Conservation (phyloP, 2,797 vertebrate genomes). For the Danio albolineatus region DNA sequence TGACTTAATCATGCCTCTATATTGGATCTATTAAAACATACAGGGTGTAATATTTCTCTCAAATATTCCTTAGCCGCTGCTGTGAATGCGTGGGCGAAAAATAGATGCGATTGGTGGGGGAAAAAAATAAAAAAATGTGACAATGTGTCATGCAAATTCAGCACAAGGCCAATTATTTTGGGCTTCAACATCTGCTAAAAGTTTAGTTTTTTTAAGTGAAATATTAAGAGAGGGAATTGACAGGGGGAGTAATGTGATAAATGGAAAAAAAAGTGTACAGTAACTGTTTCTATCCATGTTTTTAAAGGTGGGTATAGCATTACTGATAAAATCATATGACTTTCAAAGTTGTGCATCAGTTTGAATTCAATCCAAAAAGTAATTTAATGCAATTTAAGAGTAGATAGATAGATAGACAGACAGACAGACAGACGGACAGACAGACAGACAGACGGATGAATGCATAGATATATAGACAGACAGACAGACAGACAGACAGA, state of each 20-base stretch:
- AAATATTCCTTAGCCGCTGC: constrained; percentile 52
- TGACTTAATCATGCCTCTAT: constrained; percentile 77
- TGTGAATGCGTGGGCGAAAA: constrained; percentile 22
- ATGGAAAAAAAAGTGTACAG: not conserved
- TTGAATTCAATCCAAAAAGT: not conserved
- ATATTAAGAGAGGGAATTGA: not conserved
- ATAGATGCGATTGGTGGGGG: not conserved
- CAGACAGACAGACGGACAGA: no score
- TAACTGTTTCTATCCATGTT: not conserved
- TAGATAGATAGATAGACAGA: no score
- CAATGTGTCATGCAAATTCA: constrained; percentile 63
- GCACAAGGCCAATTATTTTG: constrained; percentile 58
- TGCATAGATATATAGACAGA: no score
- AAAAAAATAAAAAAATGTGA: not conserved
- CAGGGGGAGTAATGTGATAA: not conserved
- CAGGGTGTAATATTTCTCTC: constrained; percentile 64
- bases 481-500: no score
- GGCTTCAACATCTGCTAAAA: constrained; percentile 53
- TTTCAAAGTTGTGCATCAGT: not conserved
- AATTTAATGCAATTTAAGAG: no score
- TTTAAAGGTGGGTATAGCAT: not conserved
- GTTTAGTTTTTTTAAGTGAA: not conserved
- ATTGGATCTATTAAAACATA: constrained; percentile 69
- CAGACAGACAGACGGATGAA: no score
- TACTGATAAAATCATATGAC: not conserved